A percentile compares a stretch with the other conserved stretches of the same genome.
These are phyloP conservation scores for Microtus montanus DNA, from an alignment of 2,113 vertebrate species.

Conservation along the genomic window DNA sequence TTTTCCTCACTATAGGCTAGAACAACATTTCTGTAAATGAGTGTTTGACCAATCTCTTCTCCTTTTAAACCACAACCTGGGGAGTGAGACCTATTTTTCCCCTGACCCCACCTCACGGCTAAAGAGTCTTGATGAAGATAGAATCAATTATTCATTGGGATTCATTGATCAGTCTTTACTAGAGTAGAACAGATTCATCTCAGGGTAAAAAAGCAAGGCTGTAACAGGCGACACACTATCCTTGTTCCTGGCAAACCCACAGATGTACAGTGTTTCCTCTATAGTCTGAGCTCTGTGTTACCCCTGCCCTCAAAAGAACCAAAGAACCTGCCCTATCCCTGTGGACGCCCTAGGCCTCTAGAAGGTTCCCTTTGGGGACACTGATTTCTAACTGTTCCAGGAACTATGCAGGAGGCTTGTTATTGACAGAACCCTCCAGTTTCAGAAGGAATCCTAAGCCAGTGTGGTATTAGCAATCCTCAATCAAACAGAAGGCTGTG, in stretches of 20 bases:
- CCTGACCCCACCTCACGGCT: not conserved
- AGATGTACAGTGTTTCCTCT: rapidly evolving
- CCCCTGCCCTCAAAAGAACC: not conserved
- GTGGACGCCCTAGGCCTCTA: not conserved
- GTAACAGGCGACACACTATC: not conserved
- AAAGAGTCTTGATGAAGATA: not conserved
- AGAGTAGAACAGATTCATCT: constrained; percentile 24
- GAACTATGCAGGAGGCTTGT: not conserved
- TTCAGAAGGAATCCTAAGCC: constrained; percentile 39
- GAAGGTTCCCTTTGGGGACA: not conserved
- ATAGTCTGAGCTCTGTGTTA: not conserved
- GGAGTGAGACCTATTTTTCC: not conserved
- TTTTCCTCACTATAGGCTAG: not conserved
- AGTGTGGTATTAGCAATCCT: not conserved
- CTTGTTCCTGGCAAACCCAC: not conserved
- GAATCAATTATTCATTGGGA: constrained; percentile 53
- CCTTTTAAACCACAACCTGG: not conserved
- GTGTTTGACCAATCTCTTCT: not conserved
- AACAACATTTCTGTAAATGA: not conserved
- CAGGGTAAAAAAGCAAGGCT: not conserved
- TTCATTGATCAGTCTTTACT: constrained; percentile 12
- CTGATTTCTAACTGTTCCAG: not conserved
- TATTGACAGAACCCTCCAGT: not conserved
- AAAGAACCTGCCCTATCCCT: not conserved
- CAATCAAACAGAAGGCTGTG: not conserved